Evolutionary conservation across 2,888 invertebrate species (phyloP), one percentile per base, ranked within the genome.

Genomic region (Pollenia angustigena): DNA sequence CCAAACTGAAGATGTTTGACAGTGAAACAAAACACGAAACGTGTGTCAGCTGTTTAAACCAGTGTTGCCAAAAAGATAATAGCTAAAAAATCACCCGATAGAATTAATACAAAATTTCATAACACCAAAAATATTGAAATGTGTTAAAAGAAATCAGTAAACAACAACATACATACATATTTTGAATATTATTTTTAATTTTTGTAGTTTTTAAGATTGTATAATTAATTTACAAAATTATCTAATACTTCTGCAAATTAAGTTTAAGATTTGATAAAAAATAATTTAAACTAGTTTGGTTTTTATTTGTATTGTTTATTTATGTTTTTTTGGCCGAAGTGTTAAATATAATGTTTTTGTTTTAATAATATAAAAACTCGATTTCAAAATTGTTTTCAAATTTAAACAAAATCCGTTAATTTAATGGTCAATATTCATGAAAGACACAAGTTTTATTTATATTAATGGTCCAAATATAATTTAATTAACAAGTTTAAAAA

Each of bases 211-310:
- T 32, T 32, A 32, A 32, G 32, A 32, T 32, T 32, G 32, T 32
- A 6, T 32, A 32, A 32, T 32, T 32, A 4, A 32, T 4, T 32
- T 6, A 32, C 18, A 56, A 23, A 23, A 62, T 62, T 62, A 42
- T 62, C 60, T 62, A 62, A 42, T 60, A 42, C 16, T 60, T 40
- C 2, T 32, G 32, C 32, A 32, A 32, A 6, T 9, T 16, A 54
- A 1, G 9, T 7, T 54, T 54, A 54, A 54, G 6, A 54, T 9
- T 18, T 54, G n/a, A 8, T 14, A 11, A 32, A 62, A 60, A 42
- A 42, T 18, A 62, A n/a, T 42, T 16, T 62, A 62, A n/a, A 62
- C 42, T 10, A 42, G 60, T 62, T 62, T 8, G n/a, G 16, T 32
- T 32, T 58, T 32, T 32, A 12, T 1, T 11, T 54, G 18, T 62